These are phyloP conservation scores for Axea sp. DNA, from an alignment of 2,888 invertebrate genomes.

Conservation along the genomic window DNA sequence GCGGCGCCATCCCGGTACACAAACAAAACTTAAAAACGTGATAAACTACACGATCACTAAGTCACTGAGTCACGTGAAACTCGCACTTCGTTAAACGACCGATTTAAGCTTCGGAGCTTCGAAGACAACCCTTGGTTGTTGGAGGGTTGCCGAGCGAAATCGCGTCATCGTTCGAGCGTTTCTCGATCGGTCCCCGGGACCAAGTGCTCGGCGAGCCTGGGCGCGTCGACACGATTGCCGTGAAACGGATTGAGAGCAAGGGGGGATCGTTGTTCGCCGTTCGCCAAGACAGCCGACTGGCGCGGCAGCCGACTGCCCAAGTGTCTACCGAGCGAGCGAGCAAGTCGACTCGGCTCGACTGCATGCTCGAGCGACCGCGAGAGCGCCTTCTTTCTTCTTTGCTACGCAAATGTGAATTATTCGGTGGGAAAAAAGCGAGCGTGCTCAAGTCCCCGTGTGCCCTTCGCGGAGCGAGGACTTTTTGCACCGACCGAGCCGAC, in stretches of 20 bases:
- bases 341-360: conserved; percentile 65
- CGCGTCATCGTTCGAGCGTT: conserved; percentile 40
- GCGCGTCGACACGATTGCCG: conserved; percentile 47
- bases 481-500: too few relatives aligned
- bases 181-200: conserved; percentile 49
- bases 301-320: conserved; percentile 64
- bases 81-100: conserved; percentile 20
- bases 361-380: conserved; percentile 51
- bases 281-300: conserved; percentile 69
- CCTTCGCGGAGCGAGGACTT: too few relatives aligned
- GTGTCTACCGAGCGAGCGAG: conserved; percentile 44
- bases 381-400: conserved; percentile 45
- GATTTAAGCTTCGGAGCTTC: conserved; percentile 7
- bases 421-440: conserved; percentile 49
- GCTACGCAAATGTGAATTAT: conserved; percentile 49
- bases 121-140: conserved; percentile 20
- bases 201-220: conserved; percentile 36
- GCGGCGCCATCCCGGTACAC: conserved; percentile 36
- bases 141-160: conserved; percentile 15
- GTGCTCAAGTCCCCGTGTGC: too few relatives aligned
- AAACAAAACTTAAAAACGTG: neutral
- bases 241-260: conserved; percentile 45
- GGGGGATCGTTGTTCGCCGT: conserved; percentile 46
- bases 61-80: conserved; percentile 8
- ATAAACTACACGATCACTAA: conserved; percentile 24